Evolutionary conservation across 2,888 invertebrate genomes (phyloP).

Genomic region (Hirtodrosophila trivittata): DNA sequence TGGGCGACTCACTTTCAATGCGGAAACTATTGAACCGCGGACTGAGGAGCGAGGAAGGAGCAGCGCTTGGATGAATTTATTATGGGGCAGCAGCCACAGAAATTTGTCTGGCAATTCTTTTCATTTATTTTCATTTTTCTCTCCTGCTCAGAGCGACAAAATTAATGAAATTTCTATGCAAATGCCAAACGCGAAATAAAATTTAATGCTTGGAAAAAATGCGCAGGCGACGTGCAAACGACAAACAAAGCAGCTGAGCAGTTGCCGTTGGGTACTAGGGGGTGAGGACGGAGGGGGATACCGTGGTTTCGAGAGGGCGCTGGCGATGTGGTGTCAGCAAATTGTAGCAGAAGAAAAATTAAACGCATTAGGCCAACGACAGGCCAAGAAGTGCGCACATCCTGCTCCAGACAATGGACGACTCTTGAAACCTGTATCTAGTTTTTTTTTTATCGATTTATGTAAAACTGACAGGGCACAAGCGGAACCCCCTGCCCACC

Average conservation of each 20-base stretch:
- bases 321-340: slow-evolving; percentile 45
- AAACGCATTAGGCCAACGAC: slow-evolving; percentile 70
- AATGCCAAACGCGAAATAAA: slow-evolving; percentile 77
- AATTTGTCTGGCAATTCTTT: slow-evolving; percentile 68
- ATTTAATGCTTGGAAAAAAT: slow-evolving; percentile 74
- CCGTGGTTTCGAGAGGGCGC: no score
- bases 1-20: slow-evolving; percentile 57
- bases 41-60: slow-evolving; percentile 14
- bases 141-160: slow-evolving; percentile 48
- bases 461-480: slow-evolving; percentile 60
- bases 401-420: slow-evolving; percentile 25
- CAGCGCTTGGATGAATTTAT: slow-evolving; percentile 61
- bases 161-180: slow-evolving; percentile 80
- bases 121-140: slow-evolving; percentile 19
- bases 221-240: slow-evolving; percentile 67
- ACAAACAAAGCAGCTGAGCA: slow-evolving; percentile 23
- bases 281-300: neutral
- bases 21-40: slow-evolving; percentile 58
- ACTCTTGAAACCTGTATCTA: slow-evolving; percentile 58
- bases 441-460: slow-evolving; percentile 62
- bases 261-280: neutral
- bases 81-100: slow-evolving; percentile 65
- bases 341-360: slow-evolving; percentile 77
- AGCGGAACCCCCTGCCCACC: slow-evolving; percentile 1
- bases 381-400: slow-evolving; percentile 40